phyloP scores from a whole-genome alignment of 2,888 invertebrate genomes.

The Idaea biselata region DNA sequence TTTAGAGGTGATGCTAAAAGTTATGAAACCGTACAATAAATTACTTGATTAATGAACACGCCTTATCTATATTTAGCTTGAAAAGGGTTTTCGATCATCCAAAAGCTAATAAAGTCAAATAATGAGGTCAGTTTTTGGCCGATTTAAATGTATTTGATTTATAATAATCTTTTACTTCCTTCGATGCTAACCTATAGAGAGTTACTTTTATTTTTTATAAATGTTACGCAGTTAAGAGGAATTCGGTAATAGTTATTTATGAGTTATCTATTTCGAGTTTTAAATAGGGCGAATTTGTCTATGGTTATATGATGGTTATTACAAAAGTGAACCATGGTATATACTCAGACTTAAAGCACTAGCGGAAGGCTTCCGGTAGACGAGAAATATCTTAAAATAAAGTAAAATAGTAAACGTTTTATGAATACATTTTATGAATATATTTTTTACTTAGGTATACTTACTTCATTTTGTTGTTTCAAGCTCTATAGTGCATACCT shows the following conservation, averaged over 20 bases:
- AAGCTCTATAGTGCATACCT: no score
- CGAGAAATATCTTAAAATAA: no score
- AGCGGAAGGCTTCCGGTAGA: no score
- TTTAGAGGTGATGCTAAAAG: constrained; percentile 22
- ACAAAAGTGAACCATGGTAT: no score
- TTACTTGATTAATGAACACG: constrained; percentile 19
- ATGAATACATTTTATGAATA: no score
- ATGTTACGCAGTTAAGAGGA: neutral
- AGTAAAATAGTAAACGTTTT: no score
- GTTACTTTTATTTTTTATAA: neutral
- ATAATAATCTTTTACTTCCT: neutral
- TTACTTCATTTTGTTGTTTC: neutral
- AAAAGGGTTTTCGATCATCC: constrained; percentile 7
- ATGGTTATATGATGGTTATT: no score
- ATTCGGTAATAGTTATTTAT: neutral
- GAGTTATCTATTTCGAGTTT: neutral
- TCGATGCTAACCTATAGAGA: neutral
- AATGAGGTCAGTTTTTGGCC: neutral
- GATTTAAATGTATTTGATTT: neutral
- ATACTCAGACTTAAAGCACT: no score
- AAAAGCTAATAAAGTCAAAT: neutral
- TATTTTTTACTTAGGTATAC: neutral
- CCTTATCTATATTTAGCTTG: constrained; percentile 12
- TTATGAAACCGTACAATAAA: constrained; percentile 18
- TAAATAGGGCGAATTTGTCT: neutral